A percentile compares a stretch with the other conserved stretches of the same genome.
Conservation (phyloP, 2,113 vertebrate species). For the Caloenas nicobarica region DNA sequence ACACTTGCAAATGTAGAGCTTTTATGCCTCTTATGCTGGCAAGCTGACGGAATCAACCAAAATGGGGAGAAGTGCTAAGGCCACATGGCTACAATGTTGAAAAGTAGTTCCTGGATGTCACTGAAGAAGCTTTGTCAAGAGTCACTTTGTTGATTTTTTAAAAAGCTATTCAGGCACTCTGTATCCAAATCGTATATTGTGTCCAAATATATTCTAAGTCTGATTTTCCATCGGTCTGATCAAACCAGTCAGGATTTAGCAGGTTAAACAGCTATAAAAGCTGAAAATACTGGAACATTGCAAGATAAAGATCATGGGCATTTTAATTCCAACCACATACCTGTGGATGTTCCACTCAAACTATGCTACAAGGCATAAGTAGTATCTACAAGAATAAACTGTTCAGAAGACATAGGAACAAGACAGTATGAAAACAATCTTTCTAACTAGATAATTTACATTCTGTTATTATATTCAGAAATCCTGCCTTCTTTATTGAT, state of each 20-base stretch:
- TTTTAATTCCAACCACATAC: slow-evolving; percentile 4
- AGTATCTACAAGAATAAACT: not conserved
- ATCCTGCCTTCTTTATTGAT: not conserved
- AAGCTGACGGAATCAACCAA: not conserved
- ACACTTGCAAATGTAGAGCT: not conserved
- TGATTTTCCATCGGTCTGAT: not conserved
- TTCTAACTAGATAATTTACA: not conserved
- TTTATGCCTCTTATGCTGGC: not conserved
- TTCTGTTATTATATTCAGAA: not conserved
- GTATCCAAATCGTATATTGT: not conserved
- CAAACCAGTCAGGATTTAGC: not conserved
- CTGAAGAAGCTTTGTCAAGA: not conserved
- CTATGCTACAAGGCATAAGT: not conserved
- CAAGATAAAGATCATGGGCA: not conserved
- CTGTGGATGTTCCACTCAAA: not conserved
- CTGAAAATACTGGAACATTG: not conserved
- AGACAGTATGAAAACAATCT: not conserved
- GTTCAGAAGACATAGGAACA: not conserved
- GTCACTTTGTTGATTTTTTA: not conserved
- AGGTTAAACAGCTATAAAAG: not conserved
- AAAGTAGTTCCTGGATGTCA: not conserved
- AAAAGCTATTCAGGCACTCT: not conserved
- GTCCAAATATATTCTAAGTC: not conserved
- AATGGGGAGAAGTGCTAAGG: not conserved
- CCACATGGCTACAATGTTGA: not conserved